These are phyloP conservation scores for Aphaenogaster ashmeadi DNA, from an alignment of 1,140 invertebrate genomes.

Conservation along the genomic window DNA sequence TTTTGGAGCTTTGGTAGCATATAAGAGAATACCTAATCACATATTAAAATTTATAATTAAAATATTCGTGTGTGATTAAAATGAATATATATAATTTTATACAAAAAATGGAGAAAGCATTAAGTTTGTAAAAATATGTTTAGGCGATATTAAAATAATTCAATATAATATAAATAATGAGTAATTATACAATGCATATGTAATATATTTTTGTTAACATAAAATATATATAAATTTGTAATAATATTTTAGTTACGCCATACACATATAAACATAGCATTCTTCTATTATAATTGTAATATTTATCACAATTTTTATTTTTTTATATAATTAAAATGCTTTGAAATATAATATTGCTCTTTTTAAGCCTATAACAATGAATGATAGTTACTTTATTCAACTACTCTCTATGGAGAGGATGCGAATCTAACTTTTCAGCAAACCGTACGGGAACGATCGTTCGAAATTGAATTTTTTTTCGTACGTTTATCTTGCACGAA, in stretches of 20 bases:
- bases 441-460: constrained; percentile 24
- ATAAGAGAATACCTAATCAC: neutral
- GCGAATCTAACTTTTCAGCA: constrained; percentile 40
- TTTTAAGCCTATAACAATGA: constrained; percentile 25
- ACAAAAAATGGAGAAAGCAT: neutral
- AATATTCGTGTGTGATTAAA: neutral
- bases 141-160: neutral
- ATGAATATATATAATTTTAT: neutral
- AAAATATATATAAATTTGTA: neutral
- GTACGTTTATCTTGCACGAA: constrained; percentile 50
- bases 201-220: neutral
- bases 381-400: constrained; percentile 44
- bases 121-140: neutral
- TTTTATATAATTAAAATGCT: neutral
- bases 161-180: neutral
- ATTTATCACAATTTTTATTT: neutral
- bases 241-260: neutral
- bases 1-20: neutral
- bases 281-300: constrained; percentile 4
- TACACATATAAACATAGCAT: neutral
- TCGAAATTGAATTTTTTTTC: constrained; percentile 62
- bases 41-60: too few relatives aligned
- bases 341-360: constrained; percentile 24
- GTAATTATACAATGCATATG: neutral
- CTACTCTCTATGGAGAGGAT: constrained; percentile 15